Conservation (phyloP, 2,888 invertebrate genomes). For the Caenorhabditis sp. region DNA sequence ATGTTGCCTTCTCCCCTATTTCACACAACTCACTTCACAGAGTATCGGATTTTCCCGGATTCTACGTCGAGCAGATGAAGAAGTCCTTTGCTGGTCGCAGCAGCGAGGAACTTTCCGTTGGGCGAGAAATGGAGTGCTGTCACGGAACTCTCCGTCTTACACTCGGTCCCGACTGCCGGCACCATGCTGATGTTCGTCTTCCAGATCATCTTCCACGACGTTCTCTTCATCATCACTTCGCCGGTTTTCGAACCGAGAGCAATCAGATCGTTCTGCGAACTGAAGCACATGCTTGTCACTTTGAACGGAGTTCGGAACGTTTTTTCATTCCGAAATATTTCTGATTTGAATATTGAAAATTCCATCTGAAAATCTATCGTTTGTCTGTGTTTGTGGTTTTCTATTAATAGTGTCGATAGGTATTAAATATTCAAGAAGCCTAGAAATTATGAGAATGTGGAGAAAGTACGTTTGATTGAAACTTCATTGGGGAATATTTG, state of each 20-base stretch:
- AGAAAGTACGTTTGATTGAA: neutral
- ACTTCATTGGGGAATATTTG: neutral
- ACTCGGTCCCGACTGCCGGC: slow-evolving; percentile 36
- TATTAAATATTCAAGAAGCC: slow-evolving; percentile 49
- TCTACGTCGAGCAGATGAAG: slow-evolving; percentile 73
- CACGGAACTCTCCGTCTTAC: slow-evolving; percentile 39
- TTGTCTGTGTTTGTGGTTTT: neutral
- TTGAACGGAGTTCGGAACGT: slow-evolving; percentile 69
- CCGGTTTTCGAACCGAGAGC: slow-evolving; percentile 76
- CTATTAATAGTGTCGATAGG: slow-evolving; percentile 2
- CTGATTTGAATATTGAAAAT: slow-evolving; percentile 36
- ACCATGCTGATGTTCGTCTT: slow-evolving; percentile 62
- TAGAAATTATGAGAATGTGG: slow-evolving; percentile 23
- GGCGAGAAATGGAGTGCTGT: slow-evolving; percentile 67
- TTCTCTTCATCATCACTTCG: slow-evolving; percentile 74
- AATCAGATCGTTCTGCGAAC: slow-evolving; percentile 72
- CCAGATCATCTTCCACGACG: slow-evolving; percentile 79
- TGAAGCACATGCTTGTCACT: slow-evolving; percentile 64
- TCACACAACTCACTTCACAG: slow-evolving; percentile 38
- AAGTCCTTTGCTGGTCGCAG: slow-evolving; percentile 70
- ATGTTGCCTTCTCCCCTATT: too few species aligned
- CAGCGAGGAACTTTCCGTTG: slow-evolving; percentile 73
- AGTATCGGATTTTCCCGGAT: slow-evolving; percentile 58
- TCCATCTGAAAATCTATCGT: slow-evolving; percentile 35
- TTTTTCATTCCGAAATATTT: slow-evolving; percentile 34